Conservation (phyloP, 1,140 invertebrate genomes). For the Drosophila mayri region DNA sequence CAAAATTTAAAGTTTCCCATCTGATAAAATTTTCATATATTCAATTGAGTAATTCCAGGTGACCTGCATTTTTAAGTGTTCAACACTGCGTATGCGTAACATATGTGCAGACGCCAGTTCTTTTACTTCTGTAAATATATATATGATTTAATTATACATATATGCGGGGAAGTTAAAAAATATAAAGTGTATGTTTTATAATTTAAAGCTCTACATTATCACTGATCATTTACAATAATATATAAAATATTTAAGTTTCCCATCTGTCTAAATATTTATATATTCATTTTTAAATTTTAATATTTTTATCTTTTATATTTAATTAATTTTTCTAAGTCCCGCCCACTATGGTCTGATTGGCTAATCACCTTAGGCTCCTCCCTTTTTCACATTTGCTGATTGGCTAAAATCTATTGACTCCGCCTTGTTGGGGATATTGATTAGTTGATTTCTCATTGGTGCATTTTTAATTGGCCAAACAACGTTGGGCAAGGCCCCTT, state of each 20-base stretch:
- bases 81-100: slow-evolving; percentile 61
- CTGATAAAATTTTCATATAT: not conserved
- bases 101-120: slow-evolving; percentile 43
- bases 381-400: not conserved
- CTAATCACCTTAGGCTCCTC: not conserved
- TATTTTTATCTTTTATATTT: not conserved
- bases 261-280: not conserved
- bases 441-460: slow-evolving; percentile 4
- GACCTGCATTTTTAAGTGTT: slow-evolving; percentile 59
- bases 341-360: not conserved
- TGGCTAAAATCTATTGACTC: slow-evolving; percentile 1
- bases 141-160: slow-evolving; percentile 56
- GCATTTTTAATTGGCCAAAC: not conserved
- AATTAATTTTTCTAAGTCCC: not conserved
- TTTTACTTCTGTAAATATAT: not conserved
- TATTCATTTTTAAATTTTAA: not conserved
- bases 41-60: slow-evolving; percentile 28
- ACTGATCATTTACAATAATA: too few relatives aligned
- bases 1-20: not conserved
- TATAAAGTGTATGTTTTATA: not conserved
- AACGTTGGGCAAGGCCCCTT: slow-evolving; percentile 3
- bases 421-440: not conserved
- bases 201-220: too few relatives aligned
- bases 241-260: too few relatives aligned
- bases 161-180: slow-evolving; percentile 8